phyloP scores from a whole-genome alignment of 2,113 vertebrate species.

The Catharus fuscescens region DNA sequence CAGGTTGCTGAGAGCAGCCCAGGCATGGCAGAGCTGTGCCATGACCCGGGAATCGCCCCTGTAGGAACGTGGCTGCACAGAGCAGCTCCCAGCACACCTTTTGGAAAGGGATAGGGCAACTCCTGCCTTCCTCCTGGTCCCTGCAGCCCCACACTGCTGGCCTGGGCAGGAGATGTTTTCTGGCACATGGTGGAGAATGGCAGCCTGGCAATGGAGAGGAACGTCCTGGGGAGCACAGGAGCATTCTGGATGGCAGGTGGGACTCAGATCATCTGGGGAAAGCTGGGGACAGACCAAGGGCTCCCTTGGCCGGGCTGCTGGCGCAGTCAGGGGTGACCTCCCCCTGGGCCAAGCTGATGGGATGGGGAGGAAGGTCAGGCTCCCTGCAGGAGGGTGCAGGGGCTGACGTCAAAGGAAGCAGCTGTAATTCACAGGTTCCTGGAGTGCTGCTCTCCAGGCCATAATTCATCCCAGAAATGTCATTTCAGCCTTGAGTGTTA shows the following conservation, averaged over 20 bases:
- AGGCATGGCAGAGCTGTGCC: background rate
- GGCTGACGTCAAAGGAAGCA: slow-evolving; percentile 73
- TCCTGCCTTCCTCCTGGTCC: background rate
- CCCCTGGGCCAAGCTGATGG: background rate
- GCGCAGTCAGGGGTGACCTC: background rate
- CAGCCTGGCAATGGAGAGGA: background rate
- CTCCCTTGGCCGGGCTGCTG: rapidly evolving
- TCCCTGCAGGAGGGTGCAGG: background rate
- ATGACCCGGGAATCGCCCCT: rapidly evolving
- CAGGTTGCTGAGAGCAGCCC: background rate
- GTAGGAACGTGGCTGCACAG: background rate
- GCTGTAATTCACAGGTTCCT: slow-evolving; percentile 37
- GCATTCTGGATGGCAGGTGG: rapidly evolving
- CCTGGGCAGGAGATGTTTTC: background rate
- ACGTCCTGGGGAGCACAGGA: rapidly evolving
- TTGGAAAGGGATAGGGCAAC: background rate
- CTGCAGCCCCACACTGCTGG: rapidly evolving
- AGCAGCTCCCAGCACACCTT: rapidly evolving
- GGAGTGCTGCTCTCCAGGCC: background rate
- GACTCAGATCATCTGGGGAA: background rate
- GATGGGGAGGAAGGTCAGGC: slow-evolving; percentile 52
- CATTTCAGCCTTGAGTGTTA: slow-evolving; percentile 67
- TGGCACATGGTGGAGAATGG: rapidly evolving
- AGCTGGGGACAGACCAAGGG: background rate
- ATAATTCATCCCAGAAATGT: slow-evolving; percentile 68